Conservation (phyloP, 2,113 vertebrate genomes). For the Bungarus multicinctus region DNA sequence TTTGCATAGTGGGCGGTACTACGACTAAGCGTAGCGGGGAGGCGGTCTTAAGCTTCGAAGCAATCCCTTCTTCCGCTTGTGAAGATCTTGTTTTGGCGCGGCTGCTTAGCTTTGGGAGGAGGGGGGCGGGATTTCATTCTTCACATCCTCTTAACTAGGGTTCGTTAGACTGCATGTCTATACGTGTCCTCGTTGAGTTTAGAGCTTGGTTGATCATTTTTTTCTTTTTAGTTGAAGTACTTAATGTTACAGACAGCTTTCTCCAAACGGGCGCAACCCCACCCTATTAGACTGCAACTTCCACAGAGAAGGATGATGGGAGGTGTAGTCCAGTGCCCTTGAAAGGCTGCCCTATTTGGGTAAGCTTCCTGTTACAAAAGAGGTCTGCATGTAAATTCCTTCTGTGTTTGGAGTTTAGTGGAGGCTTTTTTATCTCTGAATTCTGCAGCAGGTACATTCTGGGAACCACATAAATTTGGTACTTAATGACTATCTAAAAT, state of each 20-base stretch:
- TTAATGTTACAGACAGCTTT: neutral
- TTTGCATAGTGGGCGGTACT: conserved; percentile 58
- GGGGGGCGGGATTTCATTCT: fast-evolving
- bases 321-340: neutral
- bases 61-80: neutral
- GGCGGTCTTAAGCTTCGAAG: neutral
- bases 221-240: neutral
- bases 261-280: neutral
- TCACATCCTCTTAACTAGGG: neutral
- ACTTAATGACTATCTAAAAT: neutral
- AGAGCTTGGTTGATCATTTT: neutral
- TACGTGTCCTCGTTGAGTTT: neutral
- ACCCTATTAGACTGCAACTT: neutral
- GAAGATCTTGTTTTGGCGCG: neutral
- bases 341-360: neutral
- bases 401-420: neutral
- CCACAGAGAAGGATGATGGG: neutral
- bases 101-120: neutral
- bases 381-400: neutral
- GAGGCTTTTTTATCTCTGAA: neutral
- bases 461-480: neutral
- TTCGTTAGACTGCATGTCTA: neutral
- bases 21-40: fast-evolving
- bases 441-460: neutral
- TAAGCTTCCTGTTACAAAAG: neutral